Evolutionary conservation across 37 sponge, comb jelly and placozoan species (phyloP).

Genomic region (Dysidea cf. avara): DNA sequence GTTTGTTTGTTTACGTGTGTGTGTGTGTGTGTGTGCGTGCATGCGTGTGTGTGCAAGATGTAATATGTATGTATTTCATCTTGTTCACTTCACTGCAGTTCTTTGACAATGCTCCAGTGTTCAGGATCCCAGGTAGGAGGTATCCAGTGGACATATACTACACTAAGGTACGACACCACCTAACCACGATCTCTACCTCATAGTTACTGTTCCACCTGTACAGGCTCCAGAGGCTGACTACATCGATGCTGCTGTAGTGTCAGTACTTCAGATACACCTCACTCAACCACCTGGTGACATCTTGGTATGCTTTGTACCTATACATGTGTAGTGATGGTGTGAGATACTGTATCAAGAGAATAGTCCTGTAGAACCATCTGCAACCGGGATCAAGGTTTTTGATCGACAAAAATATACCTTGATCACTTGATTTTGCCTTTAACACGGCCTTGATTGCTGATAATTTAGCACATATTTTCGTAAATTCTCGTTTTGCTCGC

Average conservation of each 20-base stretch:
- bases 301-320: constrained; percentile 47
- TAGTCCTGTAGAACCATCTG: too few relatives aligned
- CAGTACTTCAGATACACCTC: constrained; percentile 96
- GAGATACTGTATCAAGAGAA: too few relatives aligned
- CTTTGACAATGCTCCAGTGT: constrained; percentile 99
- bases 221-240: constrained; percentile 99
- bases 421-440: too few relatives aligned
- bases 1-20: background rate
- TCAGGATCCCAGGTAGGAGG: constrained; percentile 96
- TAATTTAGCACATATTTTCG: too few relatives aligned
- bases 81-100: constrained; percentile 44
- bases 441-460: too few relatives aligned
- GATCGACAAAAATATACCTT: too few relatives aligned
- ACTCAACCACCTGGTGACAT: constrained; percentile 96
- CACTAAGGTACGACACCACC: constrained; percentile 86
- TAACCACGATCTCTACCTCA: too few relatives aligned
- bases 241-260: constrained; percentile 93
- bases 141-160: constrained; percentile 99
- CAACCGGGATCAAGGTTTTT: too few relatives aligned
- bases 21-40: background rate
- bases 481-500: too few relatives aligned
- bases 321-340: too few relatives aligned
- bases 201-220: background rate
- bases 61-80: background rate
- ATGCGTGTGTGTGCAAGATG: background rate